phyloP scores from a whole-genome alignment of 2,797 vertebrate species.

The Monodelphis domestica region DNA sequence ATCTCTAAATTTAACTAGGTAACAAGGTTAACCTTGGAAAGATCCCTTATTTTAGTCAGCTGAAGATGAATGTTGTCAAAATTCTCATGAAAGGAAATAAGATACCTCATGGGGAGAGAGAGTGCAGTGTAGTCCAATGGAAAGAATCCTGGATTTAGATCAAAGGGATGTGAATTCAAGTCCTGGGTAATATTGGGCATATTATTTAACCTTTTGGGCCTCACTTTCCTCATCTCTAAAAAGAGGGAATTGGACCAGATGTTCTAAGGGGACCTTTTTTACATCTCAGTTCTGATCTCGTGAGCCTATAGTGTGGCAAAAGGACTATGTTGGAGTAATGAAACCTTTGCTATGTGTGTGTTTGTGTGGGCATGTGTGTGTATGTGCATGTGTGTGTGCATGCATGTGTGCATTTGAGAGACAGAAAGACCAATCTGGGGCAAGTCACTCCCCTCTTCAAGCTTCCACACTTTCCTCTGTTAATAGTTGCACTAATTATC shows the following conservation, averaged over 20 bases:
- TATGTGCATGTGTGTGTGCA: not conserved
- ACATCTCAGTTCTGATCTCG: too few species aligned
- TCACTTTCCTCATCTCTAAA: not conserved
- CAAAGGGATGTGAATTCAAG: not conserved
- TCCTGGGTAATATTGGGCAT: not conserved
- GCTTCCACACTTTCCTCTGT: not conserved
- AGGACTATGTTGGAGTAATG: not conserved
- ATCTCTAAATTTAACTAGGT: conserved; percentile 10
- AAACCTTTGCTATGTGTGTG: not conserved
- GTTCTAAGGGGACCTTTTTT: not conserved
- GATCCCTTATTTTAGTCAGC: not conserved
- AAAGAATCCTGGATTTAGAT: not conserved
- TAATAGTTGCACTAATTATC: not conserved
- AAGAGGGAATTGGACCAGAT: not conserved
- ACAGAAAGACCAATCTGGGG: too few species aligned
- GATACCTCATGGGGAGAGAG: not conserved
- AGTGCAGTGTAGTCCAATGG: not conserved
- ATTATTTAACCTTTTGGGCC: not conserved
- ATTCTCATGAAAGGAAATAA: not conserved
- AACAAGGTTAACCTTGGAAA: conserved; percentile 5
- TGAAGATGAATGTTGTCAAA: not conserved
- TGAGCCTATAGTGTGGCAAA: not conserved
- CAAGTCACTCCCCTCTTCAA: not conserved
- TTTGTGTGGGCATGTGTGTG: not conserved
- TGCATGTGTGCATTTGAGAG: too few species aligned